Evolutionary conservation across 2,797 vertebrate genomes (phyloP).

Genomic region (Telmatherina bonti): DNA sequence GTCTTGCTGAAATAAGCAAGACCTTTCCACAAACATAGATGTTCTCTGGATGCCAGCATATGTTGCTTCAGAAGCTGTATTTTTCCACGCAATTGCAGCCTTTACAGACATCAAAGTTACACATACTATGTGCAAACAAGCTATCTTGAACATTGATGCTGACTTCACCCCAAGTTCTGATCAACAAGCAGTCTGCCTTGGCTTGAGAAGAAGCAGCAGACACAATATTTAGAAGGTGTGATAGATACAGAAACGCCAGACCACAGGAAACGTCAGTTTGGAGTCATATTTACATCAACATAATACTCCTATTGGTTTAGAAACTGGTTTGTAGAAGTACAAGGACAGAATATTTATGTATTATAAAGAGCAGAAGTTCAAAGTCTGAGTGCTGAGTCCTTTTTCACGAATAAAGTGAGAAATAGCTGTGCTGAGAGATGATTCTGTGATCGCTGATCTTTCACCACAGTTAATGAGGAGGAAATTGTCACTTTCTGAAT

Average conservation of each 20-base stretch:
- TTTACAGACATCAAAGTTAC: not conserved
- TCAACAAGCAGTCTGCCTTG: not conserved
- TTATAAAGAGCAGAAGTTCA: slow-evolving; percentile 4
- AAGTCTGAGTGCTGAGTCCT: not conserved
- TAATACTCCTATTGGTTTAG: not conserved
- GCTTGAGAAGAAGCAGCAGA: not conserved
- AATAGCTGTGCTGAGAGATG: not conserved
- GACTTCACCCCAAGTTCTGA: not conserved
- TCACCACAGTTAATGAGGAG: slow-evolving; percentile 14
- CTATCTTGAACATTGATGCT: not conserved
- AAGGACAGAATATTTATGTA: not conserved
- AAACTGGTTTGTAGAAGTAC: not conserved
- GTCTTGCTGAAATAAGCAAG: not conserved
- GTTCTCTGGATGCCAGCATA: not conserved
- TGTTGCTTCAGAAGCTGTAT: not conserved
- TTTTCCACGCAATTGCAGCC: not conserved
- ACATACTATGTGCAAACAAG: no score
- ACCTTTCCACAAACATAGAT: not conserved
- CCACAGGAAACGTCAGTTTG: not conserved
- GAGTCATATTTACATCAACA: not conserved
- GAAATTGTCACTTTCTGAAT: slow-evolving; percentile 29
- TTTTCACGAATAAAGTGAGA: not conserved
- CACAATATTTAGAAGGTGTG: not conserved
- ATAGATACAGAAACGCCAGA: not conserved
- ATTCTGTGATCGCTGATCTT: slow-evolving; percentile 19